Base-by-base conservation (phyloP, 2,113 vertebrate genomes). In the Spermophilus dauricus region DNA sequence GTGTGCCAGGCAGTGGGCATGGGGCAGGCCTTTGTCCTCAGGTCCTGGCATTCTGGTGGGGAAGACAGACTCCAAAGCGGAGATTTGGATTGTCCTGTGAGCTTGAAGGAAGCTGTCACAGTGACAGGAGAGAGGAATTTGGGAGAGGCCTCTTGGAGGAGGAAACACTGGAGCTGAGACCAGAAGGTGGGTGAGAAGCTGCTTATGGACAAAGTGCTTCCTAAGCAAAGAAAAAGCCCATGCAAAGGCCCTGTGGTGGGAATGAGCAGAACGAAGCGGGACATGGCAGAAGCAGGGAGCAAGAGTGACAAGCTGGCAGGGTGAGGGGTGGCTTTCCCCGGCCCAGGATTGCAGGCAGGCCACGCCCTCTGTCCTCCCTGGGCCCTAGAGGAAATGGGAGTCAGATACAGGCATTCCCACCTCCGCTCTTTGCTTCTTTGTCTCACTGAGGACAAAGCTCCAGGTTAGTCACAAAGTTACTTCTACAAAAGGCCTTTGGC, bases 401-500 rank as follows among this genome's bases (percentile, higher is more conserved):
- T 61, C 78, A 86, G 89, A 97, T 53, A 73, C 30, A 93, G 81
- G 96, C 83, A 84, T 94, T 87, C 94, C 96, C 97, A 97, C 96
- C 77, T 97, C 94, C 94, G 96, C 96, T 85, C 97, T 96, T 96
- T 98, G 97, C 94, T 96, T 92, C 83, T 96, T 90, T 90, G 95
- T 97, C 89, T 95, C 83, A 70, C 65, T 73, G 77, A 63, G 90
- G 85, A 97, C 92, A 96, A 86, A 56, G 61, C 95, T 91, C 84
- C 90, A 88, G 92, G 95, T 10, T n/a, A 95, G 87, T 94, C 87
- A 96, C 91, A 88, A 78, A 96, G 94, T 97, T 96, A 96, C 96
- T 97, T 97, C 87, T 97, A 90, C 97, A 86, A 96, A 97, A 97
- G 94, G 98, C 96, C 95, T 87, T 48, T 81, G 97, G 97, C 97